phyloP scores from a whole-genome alignment of 2,797 vertebrate genomes.

The Sitta carolinensis region DNA sequence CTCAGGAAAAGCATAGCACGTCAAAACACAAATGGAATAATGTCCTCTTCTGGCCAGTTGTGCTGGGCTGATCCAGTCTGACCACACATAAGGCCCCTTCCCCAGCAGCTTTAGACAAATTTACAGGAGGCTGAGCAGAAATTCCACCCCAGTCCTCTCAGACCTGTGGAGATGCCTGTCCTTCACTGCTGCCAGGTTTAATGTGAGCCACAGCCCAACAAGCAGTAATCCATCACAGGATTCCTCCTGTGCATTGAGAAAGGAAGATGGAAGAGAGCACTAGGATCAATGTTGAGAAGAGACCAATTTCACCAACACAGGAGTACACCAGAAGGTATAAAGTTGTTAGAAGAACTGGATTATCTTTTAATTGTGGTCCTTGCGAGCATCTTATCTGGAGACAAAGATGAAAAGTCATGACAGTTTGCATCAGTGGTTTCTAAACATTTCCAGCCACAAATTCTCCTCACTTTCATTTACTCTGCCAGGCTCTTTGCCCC shows the following conservation, averaged over 20 bases:
- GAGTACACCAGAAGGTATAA: background rate
- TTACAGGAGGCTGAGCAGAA: background rate
- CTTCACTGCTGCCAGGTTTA: background rate
- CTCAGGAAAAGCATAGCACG: background rate
- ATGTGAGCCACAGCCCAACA: background rate
- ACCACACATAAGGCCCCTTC: background rate
- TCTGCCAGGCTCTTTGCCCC: background rate
- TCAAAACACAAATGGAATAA: background rate
- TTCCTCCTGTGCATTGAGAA: background rate
- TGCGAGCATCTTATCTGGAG: background rate
- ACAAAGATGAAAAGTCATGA: background rate
- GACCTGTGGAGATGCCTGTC: background rate
- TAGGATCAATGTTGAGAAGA: background rate
- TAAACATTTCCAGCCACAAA: background rate
- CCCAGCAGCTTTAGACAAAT: background rate
- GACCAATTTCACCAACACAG: background rate
- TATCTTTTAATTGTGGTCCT: background rate
- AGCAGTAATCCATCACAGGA: background rate
- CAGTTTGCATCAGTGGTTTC: background rate
- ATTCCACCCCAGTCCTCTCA: background rate
- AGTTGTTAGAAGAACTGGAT: background rate
- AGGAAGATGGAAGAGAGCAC: background rate
- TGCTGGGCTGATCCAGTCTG: background rate
- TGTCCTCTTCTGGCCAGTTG: fast-evolving
- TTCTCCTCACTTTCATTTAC: background rate